Evolutionary conservation across 1,140 invertebrate species (phyloP), one percentile per base, ranked within the genome.

Genomic region (Acyrthosiphon pisum): DNA sequence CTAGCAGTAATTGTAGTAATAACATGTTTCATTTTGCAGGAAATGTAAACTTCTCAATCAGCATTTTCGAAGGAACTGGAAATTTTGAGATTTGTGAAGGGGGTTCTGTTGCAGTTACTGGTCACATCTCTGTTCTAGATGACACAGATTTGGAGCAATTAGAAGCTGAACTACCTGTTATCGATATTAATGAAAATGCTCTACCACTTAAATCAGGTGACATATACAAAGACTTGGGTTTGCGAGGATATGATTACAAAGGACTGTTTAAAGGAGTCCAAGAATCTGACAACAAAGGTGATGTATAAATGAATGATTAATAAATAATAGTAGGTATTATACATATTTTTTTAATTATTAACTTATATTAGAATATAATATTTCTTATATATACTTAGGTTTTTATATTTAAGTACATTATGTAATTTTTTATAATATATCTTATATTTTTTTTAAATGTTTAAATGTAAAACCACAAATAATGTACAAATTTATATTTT

Each of bases 21-120:
- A 86, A 44, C 23, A 46, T n/a, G 2, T 86, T 30, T 86, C 2
- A 30, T 46, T 30, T 46, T n/a, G 14, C 94, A 96, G 95, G 96
- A 23, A 95, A 96, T 2, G 97, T 99, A 11, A 98, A 97, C 94
- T 98, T 99, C 94, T 95, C 98, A 18, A 96, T 99, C 9, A 98
- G 97, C 94, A 97, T 99, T 86, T 98, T 99, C 94, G 97, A 98
- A 94, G 97, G 97, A 46, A 97, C 96, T 86, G 98, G 98, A 18
- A 97, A 98, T 87, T 99, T 99, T 96, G 98, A 99, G 95, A 97
- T 99, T 48, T 97, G 97, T 94, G 99, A 99, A 95, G 97, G 97
- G 94, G 98, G 97, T 26, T 96, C 97, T 48, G 96, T 98, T n/a
- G 97, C 97, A 18, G 98, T 98, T 0, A 97, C 97, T 2, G 98